Base-by-base conservation (phyloP, 2,797 vertebrate species). In the Pelobates cultripes region DNA sequence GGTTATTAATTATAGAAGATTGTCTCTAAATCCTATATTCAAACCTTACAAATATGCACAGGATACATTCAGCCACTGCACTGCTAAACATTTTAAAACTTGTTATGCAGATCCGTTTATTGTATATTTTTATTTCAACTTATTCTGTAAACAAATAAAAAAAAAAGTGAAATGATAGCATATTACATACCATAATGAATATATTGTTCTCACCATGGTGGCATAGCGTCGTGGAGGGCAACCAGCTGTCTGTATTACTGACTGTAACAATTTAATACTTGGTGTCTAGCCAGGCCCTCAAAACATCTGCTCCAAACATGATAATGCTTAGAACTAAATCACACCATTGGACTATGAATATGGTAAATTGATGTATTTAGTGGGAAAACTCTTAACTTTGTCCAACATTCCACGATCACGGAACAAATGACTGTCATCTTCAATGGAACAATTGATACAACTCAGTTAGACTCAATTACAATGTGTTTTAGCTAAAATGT, bases 141-240 rank as follows among this genome's bases (percentile, higher is more conserved):
- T 28, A 28, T 28, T 28, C 28, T 28, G 28, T 28, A 28, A 51
- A 51, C 10, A 40, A 43, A 79, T 40, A 73, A 63, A 67, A 17
- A 5, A 75, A 43, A 72, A 53, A 43, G 61, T 72, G 44, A 67
- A 72, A 83, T 68, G 74, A 79, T 78, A 41, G 12, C 66, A 70
- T 79, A 77, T 70, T 75, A 14, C 47, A 70, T 7, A 76, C 8
- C 40, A 64, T 0, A 17, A 66, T 47, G 61, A 53, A 44, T 43
- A 64, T 64, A 55, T 44, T 55, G 55, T 47, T 60, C 70, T 84
- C 77, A 75, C 75, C 82, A 17, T 66, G 82, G 82, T 84, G 82
- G 77, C 77, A 79, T 43, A 67, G 60, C 82, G 42, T 84, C 77
- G 73, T 84, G 82, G 82, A 84, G 82, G 82, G 77, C 82, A 84